phyloP scores from a whole-genome alignment of 2,113 vertebrate genomes.

The Anser cygnoides region DNA sequence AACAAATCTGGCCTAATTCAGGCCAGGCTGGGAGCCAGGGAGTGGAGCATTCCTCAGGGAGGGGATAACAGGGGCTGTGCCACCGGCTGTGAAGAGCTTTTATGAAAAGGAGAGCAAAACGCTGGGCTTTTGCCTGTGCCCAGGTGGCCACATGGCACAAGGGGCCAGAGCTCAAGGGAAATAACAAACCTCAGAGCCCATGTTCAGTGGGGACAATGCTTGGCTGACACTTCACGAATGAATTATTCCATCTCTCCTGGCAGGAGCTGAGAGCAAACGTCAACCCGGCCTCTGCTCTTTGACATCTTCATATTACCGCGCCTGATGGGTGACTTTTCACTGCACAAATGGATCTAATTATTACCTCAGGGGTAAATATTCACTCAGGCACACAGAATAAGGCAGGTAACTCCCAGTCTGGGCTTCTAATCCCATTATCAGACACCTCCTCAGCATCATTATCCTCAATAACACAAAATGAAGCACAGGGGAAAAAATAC shows the following conservation, averaged over 20 bases:
- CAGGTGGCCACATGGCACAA: fast-evolving
- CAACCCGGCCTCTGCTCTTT: not conserved
- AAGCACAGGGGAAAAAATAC: not conserved
- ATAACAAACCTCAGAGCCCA: not conserved
- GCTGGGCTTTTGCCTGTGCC: fast-evolving
- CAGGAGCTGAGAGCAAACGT: not conserved
- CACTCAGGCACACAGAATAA: not conserved
- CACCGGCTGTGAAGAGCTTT: not conserved
- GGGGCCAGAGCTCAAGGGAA: not conserved
- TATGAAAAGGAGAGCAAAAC: fast-evolving
- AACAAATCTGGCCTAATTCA: not conserved
- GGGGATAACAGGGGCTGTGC: not conserved
- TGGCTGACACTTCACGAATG: not conserved
- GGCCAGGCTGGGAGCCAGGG: not conserved
- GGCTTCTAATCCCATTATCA: slow-evolving; percentile 51
- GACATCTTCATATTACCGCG: not conserved
- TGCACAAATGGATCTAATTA: not conserved
- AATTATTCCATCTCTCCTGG: not conserved
- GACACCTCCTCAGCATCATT: slow-evolving; percentile 43
- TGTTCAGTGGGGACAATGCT: not conserved
- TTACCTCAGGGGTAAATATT: slow-evolving; percentile 52
- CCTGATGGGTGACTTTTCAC: not conserved
- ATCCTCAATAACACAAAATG: slow-evolving; percentile 17
- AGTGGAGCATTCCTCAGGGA: not conserved
- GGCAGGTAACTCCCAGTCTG: slow-evolving; percentile 45